These are phyloP conservation scores for Coilia nasus DNA, from an alignment of 2,797 vertebrate genomes.

Conservation along the genomic window DNA sequence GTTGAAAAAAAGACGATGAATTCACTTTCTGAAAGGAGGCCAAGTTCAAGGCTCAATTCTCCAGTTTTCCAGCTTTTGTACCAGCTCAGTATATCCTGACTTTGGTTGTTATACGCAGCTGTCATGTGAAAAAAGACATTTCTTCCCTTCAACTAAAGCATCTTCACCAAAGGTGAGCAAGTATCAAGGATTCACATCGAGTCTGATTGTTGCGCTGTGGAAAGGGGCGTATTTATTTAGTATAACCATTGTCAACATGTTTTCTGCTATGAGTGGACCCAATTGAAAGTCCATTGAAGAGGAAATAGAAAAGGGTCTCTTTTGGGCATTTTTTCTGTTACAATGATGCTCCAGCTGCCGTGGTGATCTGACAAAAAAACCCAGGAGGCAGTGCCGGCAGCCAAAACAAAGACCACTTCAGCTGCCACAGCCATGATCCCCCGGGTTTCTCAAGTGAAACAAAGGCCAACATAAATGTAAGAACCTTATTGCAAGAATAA, in stretches of 20 bases:
- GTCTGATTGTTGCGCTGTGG: slow-evolving; percentile 69
- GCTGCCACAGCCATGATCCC: slow-evolving; percentile 81
- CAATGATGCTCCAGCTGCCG: slow-evolving; percentile 87
- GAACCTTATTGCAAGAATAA: slow-evolving; percentile 87
- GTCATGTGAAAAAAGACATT: slow-evolving; percentile 73
- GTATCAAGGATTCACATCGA: slow-evolving; percentile 81
- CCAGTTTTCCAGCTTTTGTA: slow-evolving; percentile 59
- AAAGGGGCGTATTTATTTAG: slow-evolving; percentile 82
- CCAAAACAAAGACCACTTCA: slow-evolving; percentile 84
- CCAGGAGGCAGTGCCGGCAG: slow-evolving; percentile 75
- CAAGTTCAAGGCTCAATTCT: slow-evolving; percentile 63
- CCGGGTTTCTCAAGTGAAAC: slow-evolving; percentile 76
- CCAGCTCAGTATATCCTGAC: slow-evolving; percentile 73
- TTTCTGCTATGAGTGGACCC: slow-evolving; percentile 75
- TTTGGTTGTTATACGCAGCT: slow-evolving; percentile 79
- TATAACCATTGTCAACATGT: slow-evolving; percentile 82
- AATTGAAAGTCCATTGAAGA: slow-evolving; percentile 75
- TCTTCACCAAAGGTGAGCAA: slow-evolving; percentile 67
- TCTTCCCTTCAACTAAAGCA: slow-evolving; percentile 67
- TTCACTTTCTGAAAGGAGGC: slow-evolving; percentile 62
- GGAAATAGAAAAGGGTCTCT: slow-evolving; percentile 77
- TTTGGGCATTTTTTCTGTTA: slow-evolving; percentile 81
- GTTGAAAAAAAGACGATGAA: slow-evolving; percentile 61
- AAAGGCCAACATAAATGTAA: slow-evolving; percentile 85
- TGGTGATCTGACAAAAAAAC: slow-evolving; percentile 74